A percentile compares a stretch with the other conserved stretches of the same genome.
phyloP scores from a whole-genome alignment of 2,797 vertebrate species.

The Peromyscus eremicus region DNA sequence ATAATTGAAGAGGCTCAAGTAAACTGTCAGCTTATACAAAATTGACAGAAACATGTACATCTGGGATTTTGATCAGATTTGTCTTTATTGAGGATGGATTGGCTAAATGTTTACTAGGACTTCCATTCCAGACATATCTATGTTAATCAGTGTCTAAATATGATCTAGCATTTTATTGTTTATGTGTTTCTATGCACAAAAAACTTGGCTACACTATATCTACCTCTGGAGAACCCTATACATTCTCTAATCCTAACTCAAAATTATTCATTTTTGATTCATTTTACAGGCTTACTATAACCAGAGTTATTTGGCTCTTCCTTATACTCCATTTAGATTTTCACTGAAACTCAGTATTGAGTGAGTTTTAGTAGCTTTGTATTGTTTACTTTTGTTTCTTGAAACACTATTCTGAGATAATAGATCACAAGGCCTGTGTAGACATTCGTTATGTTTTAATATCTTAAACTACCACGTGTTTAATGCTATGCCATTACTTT shows the following conservation, averaged over 20 bases:
- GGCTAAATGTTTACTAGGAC: neutral
- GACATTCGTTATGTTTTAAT: neutral
- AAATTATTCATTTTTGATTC: neutral
- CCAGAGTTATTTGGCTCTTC: neutral
- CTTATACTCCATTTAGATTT: neutral
- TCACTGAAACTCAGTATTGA: conserved; percentile 25
- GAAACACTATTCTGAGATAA: neutral
- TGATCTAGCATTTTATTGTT: neutral
- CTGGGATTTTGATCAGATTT: conserved; percentile 31
- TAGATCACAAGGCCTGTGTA: neutral
- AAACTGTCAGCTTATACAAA: neutral
- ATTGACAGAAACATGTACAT: neutral
- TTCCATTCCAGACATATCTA: neutral
- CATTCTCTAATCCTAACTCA: neutral
- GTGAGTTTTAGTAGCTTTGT: neutral
- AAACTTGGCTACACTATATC: neutral
- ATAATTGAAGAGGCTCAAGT: neutral
- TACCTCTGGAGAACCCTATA: neutral
- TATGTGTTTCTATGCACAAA: neutral
- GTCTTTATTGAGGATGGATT: neutral
- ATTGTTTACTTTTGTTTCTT: neutral
- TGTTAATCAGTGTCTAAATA: neutral
- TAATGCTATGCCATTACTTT: neutral
- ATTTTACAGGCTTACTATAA: neutral
- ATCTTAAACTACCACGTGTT: neutral